Conservation (phyloP, 2,888 invertebrate genomes). For the Hoplodrina ambigua region DNA sequence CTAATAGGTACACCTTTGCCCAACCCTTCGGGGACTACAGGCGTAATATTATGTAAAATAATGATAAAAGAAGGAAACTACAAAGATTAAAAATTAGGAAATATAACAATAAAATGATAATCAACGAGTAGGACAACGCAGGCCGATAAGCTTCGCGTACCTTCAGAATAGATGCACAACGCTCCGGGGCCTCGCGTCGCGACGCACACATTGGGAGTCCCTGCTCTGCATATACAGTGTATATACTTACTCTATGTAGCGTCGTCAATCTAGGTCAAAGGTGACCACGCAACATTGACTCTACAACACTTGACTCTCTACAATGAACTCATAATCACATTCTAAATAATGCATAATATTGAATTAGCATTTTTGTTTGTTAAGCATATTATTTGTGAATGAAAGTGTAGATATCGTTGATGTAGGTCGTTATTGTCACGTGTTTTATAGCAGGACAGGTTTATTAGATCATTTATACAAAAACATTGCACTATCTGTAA, state of each 20-base stretch:
- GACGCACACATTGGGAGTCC: no score
- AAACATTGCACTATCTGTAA: no score
- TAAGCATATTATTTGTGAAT: constrained; percentile 21
- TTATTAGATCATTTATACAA: not conserved
- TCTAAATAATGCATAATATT: constrained; percentile 24
- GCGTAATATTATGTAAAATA: no score
- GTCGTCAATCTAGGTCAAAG: constrained; percentile 64
- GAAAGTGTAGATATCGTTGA: not conserved
- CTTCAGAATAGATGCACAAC: no score
- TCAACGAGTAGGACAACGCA: no score
- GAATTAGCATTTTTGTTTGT: constrained; percentile 20
- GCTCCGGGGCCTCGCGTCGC: no score
- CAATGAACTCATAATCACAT: constrained; percentile 41
- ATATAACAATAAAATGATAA: no score
- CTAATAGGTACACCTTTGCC: no score
- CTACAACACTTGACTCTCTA: constrained; percentile 46
- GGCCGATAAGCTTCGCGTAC: no score
- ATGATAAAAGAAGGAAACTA: no score
- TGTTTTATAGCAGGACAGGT: not conserved
- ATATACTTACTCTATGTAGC: constrained; percentile 26
- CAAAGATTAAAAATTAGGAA: no score
- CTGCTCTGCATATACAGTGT: constrained; percentile 6
- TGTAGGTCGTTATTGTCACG: not conserved
- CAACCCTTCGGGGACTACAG: no score
- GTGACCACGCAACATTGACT: constrained; percentile 69